phyloP scores from a whole-genome alignment of 2,888 invertebrate species.

The Tetramorium bicarinatum region DNA sequence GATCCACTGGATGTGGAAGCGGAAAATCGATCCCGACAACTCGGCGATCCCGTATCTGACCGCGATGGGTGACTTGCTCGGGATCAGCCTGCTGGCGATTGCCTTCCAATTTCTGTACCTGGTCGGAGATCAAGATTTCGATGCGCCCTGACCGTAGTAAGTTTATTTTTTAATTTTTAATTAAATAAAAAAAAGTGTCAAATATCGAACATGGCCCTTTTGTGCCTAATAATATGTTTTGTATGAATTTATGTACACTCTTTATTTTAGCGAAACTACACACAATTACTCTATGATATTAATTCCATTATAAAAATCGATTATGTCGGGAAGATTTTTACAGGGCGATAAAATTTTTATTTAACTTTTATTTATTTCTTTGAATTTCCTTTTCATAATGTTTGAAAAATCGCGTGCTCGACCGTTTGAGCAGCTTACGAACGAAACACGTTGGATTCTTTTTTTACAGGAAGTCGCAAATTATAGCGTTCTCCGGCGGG shows the following conservation, averaged over 20 bases:
- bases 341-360: neutral
- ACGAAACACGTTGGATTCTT: neutral
- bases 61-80: conserved; percentile 92
- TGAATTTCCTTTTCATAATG: neutral
- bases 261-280: too few relatives aligned
- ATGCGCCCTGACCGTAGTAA: conserved; percentile 74
- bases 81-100: conserved; percentile 90
- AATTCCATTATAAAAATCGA: conserved; percentile 2
- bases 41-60: conserved; percentile 93
- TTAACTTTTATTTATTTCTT: neutral
- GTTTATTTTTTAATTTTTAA: conserved; percentile 7
- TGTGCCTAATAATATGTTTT: too few relatives aligned
- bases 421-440: neutral
- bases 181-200: too few relatives aligned
- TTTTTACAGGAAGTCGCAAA: conserved; percentile 38
- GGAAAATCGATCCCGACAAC: conserved; percentile 91
- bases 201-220: too few relatives aligned
- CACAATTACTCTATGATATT: neutral
- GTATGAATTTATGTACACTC: too few relatives aligned
- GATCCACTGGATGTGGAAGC: conserved; percentile 89
- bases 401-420: neutral
- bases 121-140: conserved; percentile 88
- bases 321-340: neutral
- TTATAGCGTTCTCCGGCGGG: conserved; percentile 32
- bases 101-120: conserved; percentile 89